A percentile compares a stretch with the other conserved stretches of the same genome.
phyloP scores from a whole-genome alignment of 2,113 vertebrate species.

The Chionis minor region DNA sequence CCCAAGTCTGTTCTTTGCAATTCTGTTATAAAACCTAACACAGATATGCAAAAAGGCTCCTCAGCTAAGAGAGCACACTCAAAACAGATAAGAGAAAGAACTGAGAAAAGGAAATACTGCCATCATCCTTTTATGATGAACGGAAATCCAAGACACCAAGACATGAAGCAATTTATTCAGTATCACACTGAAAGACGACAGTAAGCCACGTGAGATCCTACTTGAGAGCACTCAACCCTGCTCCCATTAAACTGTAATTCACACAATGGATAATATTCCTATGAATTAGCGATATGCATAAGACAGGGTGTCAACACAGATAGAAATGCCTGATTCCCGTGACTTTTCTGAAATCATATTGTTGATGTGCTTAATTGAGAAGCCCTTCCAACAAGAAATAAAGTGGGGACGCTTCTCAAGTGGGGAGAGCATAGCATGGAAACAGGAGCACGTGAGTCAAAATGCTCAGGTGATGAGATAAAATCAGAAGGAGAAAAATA shows the following conservation, averaged over 20 bases:
- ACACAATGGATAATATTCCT: background rate
- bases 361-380: background rate
- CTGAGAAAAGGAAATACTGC: background rate
- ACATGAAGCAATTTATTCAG: background rate
- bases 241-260: background rate
- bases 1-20: background rate
- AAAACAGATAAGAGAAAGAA: background rate
- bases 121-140: background rate
- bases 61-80: background rate
- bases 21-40: background rate
- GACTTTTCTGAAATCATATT: background rate
- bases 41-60: background rate
- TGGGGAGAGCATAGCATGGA: background rate
- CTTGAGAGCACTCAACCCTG: background rate
- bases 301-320: background rate
- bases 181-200: background rate
- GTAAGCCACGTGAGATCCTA: background rate
- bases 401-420: rapidly evolving
- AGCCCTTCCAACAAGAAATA: background rate
- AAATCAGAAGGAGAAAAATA: background rate
- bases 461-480: background rate
- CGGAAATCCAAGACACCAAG: background rate
- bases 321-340: background rate
- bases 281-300: background rate
- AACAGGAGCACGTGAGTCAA: background rate